A percentile compares a stretch with the other conserved stretches of the same genome.
These are phyloP conservation scores for Ovis canadensis DNA, from an alignment of 2,113 vertebrate genomes.

Conservation along the genomic window DNA sequence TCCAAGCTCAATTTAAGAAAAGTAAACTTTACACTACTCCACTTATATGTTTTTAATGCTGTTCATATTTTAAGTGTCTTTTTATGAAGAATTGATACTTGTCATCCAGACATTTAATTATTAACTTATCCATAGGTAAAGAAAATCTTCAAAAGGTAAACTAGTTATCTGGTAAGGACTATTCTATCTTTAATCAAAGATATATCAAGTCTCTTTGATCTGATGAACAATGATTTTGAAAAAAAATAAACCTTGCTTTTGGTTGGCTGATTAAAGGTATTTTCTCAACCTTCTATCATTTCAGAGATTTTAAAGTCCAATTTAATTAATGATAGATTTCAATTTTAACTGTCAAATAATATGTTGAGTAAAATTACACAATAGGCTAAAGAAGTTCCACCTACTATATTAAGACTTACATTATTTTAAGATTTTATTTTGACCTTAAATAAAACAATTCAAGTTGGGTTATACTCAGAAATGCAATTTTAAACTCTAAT, in stretches of 20 bases:
- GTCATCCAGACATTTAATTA: conserved; percentile 60
- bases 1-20: conserved; percentile 6
- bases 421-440: not conserved
- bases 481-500: not conserved
- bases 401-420: not conserved
- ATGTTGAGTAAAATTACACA: not conserved
- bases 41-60: conserved; percentile 53
- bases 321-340: conserved; percentile 33
- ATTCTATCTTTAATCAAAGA: conserved; percentile 61
- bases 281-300: conserved; percentile 9
- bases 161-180: conserved; percentile 53
- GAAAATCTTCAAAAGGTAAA: conserved; percentile 57
- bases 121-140: conserved; percentile 39
- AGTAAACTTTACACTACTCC: not conserved
- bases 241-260: conserved; percentile 28
- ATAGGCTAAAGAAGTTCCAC: not conserved
- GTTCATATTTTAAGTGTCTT: conserved; percentile 27
- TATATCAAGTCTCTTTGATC: conserved; percentile 66
- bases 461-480: not conserved
- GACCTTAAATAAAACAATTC: not conserved
- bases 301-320: conserved; percentile 9
- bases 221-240: conserved; percentile 37
- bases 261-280: not conserved
- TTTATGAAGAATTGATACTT: conserved; percentile 62
- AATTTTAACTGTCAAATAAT: not conserved